These are phyloP conservation scores for Lepetodrilus schrolli DNA, from an alignment of 2,888 invertebrate species.

Conservation along the genomic window DNA sequence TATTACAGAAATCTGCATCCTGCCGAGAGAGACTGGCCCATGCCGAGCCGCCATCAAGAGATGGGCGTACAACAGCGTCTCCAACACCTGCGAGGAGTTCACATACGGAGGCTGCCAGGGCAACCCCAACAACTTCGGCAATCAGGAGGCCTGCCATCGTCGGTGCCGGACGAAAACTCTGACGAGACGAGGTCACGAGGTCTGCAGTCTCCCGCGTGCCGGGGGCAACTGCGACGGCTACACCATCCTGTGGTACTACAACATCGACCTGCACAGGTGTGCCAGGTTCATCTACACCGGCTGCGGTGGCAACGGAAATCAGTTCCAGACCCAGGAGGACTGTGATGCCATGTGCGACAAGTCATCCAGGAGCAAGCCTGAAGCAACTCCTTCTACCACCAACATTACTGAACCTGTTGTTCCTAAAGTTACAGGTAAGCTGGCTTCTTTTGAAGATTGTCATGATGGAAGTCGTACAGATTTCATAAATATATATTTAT, in stretches of 20 bases:
- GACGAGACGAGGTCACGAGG: background rate
- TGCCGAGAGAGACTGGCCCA: constrained; percentile 55
- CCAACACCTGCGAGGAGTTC: constrained; percentile 84
- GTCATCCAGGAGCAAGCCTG: background rate
- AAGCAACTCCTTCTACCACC: background rate
- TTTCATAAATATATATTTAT: too few relatives aligned
- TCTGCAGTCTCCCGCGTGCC: constrained; percentile 39
- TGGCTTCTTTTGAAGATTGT: background rate
- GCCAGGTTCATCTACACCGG: constrained; percentile 85
- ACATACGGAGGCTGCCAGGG: constrained; percentile 91
- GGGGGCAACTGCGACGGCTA: constrained; percentile 47
- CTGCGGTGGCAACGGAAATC: constrained; percentile 88
- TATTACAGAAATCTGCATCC: constrained; percentile 45
- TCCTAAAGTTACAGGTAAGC: background rate
- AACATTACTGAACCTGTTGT: background rate
- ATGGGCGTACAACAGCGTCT: constrained; percentile 80
- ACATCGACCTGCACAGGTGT: constrained; percentile 80
- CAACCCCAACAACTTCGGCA: constrained; percentile 79
- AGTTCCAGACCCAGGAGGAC: constrained; percentile 78
- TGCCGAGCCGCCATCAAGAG: constrained; percentile 57
- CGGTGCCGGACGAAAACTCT: constrained; percentile 37
- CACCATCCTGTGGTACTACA: constrained; percentile 81
- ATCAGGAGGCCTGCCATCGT: constrained; percentile 47
- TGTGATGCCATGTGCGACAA: constrained; percentile 53
- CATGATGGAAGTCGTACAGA: too few relatives aligned